Evolutionary conservation across 2,113 vertebrate species (phyloP).

Genomic region (Anoplopoma fimbria): DNA sequence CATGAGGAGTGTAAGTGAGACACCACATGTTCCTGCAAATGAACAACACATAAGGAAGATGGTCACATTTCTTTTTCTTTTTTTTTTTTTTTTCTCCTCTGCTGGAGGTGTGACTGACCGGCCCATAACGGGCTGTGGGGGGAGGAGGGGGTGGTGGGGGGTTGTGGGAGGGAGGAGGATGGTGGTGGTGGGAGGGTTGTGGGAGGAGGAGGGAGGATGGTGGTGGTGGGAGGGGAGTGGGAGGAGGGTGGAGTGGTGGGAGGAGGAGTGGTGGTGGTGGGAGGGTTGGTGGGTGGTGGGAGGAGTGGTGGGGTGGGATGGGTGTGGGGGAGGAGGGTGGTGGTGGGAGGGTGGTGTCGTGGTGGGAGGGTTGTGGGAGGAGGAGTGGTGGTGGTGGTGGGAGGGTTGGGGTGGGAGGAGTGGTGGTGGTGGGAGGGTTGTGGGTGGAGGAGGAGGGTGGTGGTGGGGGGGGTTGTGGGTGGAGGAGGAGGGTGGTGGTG

Average conservation of each 20-base stretch:
- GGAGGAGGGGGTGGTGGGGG: not conserved
- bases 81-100: no score
- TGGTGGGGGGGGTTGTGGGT: not conserved
- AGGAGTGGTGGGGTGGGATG: not conserved
- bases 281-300: not conserved
- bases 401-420: not conserved
- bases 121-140: slow-evolving; percentile 16
- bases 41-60: slow-evolving; percentile 51
- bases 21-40: slow-evolving; percentile 48
- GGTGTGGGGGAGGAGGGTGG: not conserved
- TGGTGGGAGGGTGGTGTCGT: not conserved
- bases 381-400: not conserved
- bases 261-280: not conserved
- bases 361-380: slow-evolving; percentile 3
- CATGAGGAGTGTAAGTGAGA: not conserved
- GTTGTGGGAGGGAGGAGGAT: not conserved
- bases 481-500: not conserved
- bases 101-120: slow-evolving; percentile 54
- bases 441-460: slow-evolving; percentile 4
- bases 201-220: no score
- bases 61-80: slow-evolving; percentile 34
- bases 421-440: not conserved
- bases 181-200: not conserved
- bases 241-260: no score
- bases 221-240: not conserved